Percentiles rank a stretch among this genome's conserved stretches.
phyloP scores from a whole-genome alignment of 2,113 vertebrate genomes.

The Kobus ellipsiprymnus region DNA sequence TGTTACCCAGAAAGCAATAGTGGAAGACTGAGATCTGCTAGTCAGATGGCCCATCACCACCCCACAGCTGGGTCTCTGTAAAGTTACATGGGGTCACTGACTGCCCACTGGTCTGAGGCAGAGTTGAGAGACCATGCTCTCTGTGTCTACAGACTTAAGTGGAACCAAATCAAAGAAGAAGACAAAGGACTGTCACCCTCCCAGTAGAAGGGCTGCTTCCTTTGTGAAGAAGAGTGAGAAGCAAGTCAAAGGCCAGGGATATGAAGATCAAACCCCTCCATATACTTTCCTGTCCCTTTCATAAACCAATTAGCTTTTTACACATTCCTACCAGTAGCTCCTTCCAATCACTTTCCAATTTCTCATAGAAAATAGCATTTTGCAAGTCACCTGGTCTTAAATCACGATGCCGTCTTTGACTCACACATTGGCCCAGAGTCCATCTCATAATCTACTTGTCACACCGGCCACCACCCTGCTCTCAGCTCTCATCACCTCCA shows the following conservation, averaged over 20 bases:
- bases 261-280: background rate
- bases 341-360: background rate
- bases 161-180: background rate
- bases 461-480: background rate
- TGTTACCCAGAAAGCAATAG: background rate
- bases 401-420: rapidly evolving
- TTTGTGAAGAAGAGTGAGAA: background rate
- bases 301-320: background rate
- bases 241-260: background rate
- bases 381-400: background rate
- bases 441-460: background rate
- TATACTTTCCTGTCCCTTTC: background rate
- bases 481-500: too few relatives aligned
- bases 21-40: background rate
- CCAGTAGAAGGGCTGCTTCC: background rate
- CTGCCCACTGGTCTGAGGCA: background rate
- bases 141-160: background rate
- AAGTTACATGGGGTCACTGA: too few relatives aligned
- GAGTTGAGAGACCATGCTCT: background rate
- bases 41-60: background rate
- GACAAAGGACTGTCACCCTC: background rate
- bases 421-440: background rate
- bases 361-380: background rate
- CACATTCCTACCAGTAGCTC: background rate
- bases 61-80: background rate